Conservation (phyloP, 2,888 invertebrate species). For the Luperina testacea region DNA sequence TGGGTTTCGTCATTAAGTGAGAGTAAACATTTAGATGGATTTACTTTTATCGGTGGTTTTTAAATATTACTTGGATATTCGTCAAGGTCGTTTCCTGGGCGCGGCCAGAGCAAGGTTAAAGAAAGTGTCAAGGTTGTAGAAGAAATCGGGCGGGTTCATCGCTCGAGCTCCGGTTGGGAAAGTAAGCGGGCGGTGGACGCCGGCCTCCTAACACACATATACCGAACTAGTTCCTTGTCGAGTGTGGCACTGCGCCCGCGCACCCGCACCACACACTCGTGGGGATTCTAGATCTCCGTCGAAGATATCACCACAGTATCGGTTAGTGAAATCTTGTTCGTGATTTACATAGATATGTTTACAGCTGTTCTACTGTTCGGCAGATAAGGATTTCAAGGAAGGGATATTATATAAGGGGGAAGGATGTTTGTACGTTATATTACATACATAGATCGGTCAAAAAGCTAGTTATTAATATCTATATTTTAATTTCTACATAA, state of each 20-base stretch:
- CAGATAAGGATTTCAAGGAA: slow-evolving; percentile 63
- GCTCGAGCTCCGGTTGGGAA: slow-evolving; percentile 85
- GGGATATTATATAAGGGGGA: slow-evolving; percentile 69
- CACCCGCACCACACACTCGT: slow-evolving; percentile 45
- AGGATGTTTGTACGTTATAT: slow-evolving; percentile 85
- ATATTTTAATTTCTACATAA: slow-evolving; percentile 79
- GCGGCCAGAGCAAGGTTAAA: slow-evolving; percentile 83
- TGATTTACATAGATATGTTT: slow-evolving; percentile 20
- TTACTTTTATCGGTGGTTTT: slow-evolving; percentile 82
- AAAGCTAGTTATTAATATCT: slow-evolving; percentile 85
- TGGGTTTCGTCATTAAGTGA: slow-evolving; percentile 84
- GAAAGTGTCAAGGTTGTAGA: slow-evolving; percentile 90
- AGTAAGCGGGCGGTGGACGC: slow-evolving; percentile 83
- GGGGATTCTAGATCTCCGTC: slow-evolving; percentile 75
- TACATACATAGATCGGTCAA: slow-evolving; percentile 89
- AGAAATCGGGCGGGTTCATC: slow-evolving; percentile 88
- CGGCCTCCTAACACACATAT: slow-evolving; percentile 89
- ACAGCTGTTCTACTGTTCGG: slow-evolving; percentile 32
- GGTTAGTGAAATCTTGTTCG: slow-evolving; percentile 66
- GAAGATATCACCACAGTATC: slow-evolving; percentile 65
- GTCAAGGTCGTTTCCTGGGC: slow-evolving; percentile 83
- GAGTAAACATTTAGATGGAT: slow-evolving; percentile 83
- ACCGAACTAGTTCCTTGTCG: slow-evolving; percentile 83
- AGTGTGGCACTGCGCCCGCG: slow-evolving; percentile 66
- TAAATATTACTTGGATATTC: slow-evolving; percentile 69